phyloP scores from a whole-genome alignment of 2,113 vertebrate species.

The Dasyprocta punctata region DNA sequence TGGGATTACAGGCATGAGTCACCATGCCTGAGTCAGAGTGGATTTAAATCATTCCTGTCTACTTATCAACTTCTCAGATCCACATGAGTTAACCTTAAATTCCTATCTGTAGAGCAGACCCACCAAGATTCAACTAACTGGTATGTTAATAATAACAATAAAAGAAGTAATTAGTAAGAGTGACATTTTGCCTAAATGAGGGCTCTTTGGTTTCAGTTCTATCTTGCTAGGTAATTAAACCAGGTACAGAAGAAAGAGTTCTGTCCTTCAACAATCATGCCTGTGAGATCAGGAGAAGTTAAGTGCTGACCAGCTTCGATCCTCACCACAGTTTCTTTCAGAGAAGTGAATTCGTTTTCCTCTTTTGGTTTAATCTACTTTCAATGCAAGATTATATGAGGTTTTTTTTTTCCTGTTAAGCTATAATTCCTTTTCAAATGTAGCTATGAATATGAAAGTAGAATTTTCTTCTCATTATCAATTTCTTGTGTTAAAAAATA shows the following conservation, averaged over 20 bases:
- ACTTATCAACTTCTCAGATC: background rate
- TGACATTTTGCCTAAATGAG: background rate
- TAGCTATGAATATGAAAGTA: constrained; percentile 1
- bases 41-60: background rate
- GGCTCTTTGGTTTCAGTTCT: background rate
- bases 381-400: background rate
- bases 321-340: background rate
- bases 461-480: constrained; percentile 15
- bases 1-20: background rate
- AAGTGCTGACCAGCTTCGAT: background rate
- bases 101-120: background rate
- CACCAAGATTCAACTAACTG: background rate
- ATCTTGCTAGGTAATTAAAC: constrained; percentile 4
- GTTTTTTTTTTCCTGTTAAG: constrained; percentile 15
- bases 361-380: constrained; percentile 29
- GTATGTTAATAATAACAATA: background rate
- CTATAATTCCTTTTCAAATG: constrained; percentile 17
- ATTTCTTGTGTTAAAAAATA: background rate
- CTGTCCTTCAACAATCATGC: background rate
- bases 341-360: background rate
- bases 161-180: background rate
- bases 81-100: background rate
- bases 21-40: background rate
- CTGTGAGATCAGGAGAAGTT: background rate
- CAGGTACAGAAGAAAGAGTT: background rate